Evolutionary conservation across 2,113 vertebrate species (phyloP), one percentile per base, ranked within the genome.

Genomic region (Rhinichthys klamathensis): DNA sequence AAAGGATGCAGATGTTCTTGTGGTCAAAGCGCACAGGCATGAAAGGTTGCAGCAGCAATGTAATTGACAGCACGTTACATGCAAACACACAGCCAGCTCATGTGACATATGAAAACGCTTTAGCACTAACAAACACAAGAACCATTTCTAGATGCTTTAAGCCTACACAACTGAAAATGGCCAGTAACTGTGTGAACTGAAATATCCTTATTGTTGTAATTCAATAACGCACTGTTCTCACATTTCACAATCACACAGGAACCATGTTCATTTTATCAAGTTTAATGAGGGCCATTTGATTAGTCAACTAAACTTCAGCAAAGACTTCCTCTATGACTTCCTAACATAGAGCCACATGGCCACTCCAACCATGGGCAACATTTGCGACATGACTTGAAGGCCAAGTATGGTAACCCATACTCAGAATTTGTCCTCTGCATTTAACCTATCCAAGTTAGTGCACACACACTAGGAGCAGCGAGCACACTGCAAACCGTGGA

Each of bases 1-100:
- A 87, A 77, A 88, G 87, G 88, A 89, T 87, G 87, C 88, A 91
- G 90, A 89, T 91, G 90, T 84, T 86, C 90, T 87, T 89, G 86
- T 85, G 89, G 86, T 87, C 70, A 49, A 75, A 70, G 83, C 60
- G 30, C 83, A 83, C 78, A 85, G 74, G 83, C 82, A 81, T 61
- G 63, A 80, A 78, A 84, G 54, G 25, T 56, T 84, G 81, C 73
- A 78, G 84, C 69, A 80, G 63, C 80, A 80, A 56, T 85, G 60
- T 79, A 70, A 85, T 69, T 84, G 58, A 67, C 41, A 80, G 70
- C 21, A 63, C 80, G 74, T 35, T n/a, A 82, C 65, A 84, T 60
- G 83, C 72, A 78, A 58, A 80, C 25, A 74, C 35, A 70, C 16
- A 78, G 13, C 38, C n/a, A 12, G 60, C 41, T 11, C 61, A 51